Evolutionary conservation across 2,888 invertebrate genomes (phyloP).

Genomic region (Melinaea marsaeus): DNA sequence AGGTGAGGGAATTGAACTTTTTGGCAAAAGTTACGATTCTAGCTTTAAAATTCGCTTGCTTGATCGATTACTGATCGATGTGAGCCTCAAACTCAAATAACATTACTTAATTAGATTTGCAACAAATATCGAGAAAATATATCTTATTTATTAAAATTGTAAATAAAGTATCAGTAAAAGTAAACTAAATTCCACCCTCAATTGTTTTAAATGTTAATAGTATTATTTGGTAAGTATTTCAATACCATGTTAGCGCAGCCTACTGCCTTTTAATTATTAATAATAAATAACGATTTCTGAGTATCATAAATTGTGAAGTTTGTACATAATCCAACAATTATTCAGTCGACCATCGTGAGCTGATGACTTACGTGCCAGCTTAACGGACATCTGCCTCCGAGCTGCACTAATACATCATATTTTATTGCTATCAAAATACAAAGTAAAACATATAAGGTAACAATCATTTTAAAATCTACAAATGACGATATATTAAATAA

Average conservation of each 20-base stretch:
- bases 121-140: conserved; percentile 20
- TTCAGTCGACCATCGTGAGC: conserved; percentile 44
- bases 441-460: neutral
- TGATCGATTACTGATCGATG: neutral
- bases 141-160: neutral
- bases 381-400: conserved; percentile 12
- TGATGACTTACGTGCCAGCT: conserved; percentile 41
- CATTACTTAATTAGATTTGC: conserved; percentile 40
- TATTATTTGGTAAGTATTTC: too few species aligned
- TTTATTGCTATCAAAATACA: conserved; percentile 5
- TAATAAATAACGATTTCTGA: conserved; percentile 54
- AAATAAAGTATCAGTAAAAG: too few species aligned
- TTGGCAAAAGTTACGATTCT: too few species aligned
- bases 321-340: conserved; percentile 61
- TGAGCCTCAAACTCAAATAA: conserved; percentile 38
- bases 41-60: too few species aligned
- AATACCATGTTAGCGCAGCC: too few species aligned
- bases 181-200: too few species aligned
- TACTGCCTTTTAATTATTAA: neutral
- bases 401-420: conserved; percentile 15
- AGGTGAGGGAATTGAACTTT: too few species aligned
- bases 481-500: too few species aligned
- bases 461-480: too few species aligned
- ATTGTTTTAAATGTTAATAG: too few species aligned
- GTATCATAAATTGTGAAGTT: conserved; percentile 56